These are phyloP conservation scores for Pteropus rufus DNA, from an alignment of 2,797 vertebrate genomes.

Conservation along the genomic window DNA sequence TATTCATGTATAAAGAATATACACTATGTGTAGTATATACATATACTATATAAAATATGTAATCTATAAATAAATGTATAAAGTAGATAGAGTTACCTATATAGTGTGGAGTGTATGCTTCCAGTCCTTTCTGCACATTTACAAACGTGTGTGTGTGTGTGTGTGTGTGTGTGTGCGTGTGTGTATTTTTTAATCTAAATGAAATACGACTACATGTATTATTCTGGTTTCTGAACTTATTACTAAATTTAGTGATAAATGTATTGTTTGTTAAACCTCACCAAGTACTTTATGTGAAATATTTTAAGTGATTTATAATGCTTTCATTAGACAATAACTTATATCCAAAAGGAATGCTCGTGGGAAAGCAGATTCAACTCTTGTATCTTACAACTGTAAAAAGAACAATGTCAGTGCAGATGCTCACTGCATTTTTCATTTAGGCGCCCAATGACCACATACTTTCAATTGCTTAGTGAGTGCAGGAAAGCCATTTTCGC, in stretches of 20 bases:
- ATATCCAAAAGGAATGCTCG: background rate
- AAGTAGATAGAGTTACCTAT: background rate
- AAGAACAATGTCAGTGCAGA: background rate
- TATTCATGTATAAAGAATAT: background rate
- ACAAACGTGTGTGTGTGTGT: too few species aligned
- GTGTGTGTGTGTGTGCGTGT: too few species aligned
- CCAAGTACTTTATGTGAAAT: background rate
- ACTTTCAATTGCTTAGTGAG: background rate
- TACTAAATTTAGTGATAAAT: background rate
- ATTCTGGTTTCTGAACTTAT: background rate
- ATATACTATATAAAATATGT: background rate
- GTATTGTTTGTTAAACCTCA: background rate
- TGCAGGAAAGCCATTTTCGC: background rate
- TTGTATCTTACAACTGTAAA: background rate
- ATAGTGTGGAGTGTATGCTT: background rate
- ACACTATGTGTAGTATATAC: background rate
- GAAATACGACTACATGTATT: background rate
- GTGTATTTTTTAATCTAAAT: background rate
- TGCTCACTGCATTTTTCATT: background rate
- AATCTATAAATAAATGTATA: background rate
- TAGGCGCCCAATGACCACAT: background rate
- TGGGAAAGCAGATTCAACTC: background rate
- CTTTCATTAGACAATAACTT: background rate
- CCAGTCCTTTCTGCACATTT: background rate
- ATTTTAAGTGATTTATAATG: slow-evolving; percentile 21